Percentiles rank a stretch among this genome's conserved stretches.
Evolutionary conservation across 2,888 invertebrate genomes (phyloP).

Genomic region (Hyposoter didymator): DNA sequence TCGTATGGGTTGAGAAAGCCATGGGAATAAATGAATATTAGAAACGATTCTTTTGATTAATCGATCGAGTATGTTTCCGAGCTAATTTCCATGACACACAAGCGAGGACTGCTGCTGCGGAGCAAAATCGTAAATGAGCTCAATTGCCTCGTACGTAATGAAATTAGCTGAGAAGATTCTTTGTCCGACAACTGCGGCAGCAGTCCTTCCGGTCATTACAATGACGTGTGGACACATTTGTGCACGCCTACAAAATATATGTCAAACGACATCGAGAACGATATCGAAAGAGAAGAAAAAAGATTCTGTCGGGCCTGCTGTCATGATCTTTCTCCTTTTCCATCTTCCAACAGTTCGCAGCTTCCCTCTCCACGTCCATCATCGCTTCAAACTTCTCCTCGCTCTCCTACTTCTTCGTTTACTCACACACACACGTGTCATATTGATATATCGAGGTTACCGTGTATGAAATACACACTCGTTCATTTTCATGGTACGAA

Average conservation of each 20-base stretch:
- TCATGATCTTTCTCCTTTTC: slow-evolving; percentile 17
- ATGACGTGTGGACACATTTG: slow-evolving; percentile 6
- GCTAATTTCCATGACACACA: not conserved
- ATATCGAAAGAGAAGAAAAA: slow-evolving; percentile 13
- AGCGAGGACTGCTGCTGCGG: not conserved
- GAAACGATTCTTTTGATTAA: not conserved
- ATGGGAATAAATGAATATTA: slow-evolving; percentile 5
- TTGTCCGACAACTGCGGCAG: not conserved
- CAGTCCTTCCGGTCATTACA: not conserved
- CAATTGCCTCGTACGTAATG: not conserved
- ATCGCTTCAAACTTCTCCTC: not conserved
- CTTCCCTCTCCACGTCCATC: slow-evolving; percentile 13
- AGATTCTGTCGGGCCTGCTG: not conserved
- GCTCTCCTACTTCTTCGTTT: not conserved
- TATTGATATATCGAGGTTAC: slow-evolving; percentile 8
- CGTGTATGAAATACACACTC: slow-evolving; percentile 11
- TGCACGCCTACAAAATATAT: slow-evolving; percentile 57
- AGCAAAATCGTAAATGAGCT: not conserved
- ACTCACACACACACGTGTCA: not conserved
- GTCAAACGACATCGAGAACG: slow-evolving; percentile 32
- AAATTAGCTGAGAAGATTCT: not conserved
- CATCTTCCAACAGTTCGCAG: not conserved
- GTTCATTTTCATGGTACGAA: slow-evolving; percentile 9
- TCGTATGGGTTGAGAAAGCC: not conserved
- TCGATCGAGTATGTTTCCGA: not conserved